These are phyloP conservation scores for Gonatopus flavifemur DNA, from an alignment of 1,140 invertebrate genomes.

Conservation along the genomic window DNA sequence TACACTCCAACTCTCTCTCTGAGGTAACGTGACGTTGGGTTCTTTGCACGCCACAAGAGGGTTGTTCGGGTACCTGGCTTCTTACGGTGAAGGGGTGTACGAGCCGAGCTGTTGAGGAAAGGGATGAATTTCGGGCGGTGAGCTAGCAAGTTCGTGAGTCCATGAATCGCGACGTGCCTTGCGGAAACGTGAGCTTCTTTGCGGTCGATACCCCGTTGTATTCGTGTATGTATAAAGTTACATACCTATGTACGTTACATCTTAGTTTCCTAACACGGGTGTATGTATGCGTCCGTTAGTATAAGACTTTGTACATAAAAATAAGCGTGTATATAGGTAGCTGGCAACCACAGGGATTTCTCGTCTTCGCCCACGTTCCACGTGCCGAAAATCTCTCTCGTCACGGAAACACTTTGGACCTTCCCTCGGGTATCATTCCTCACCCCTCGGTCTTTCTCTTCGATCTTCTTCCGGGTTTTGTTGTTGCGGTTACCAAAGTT, in stretches of 20 bases:
- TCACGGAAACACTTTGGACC: slow-evolving; percentile 34
- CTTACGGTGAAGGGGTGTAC: not conserved
- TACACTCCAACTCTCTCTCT: not conserved
- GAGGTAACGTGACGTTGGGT: no score
- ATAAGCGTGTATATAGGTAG: no score
- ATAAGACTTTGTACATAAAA: no score
- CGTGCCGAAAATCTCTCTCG: slow-evolving; percentile 24
- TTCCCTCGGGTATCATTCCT: slow-evolving; percentile 21
- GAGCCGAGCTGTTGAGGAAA: slow-evolving; percentile 11
- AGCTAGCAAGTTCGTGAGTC: slow-evolving; percentile 32
- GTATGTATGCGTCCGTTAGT: no score
- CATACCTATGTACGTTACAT: no score
- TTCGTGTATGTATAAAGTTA: no score
- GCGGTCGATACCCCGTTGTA: not conserved
- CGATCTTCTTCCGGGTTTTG: slow-evolving; percentile 3
- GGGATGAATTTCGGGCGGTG: slow-evolving; percentile 35
- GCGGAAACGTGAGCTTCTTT: slow-evolving; percentile 3
- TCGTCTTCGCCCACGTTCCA: not conserved
- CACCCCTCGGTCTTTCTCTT: not conserved
- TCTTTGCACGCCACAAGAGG: slow-evolving; percentile 14
- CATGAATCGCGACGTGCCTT: slow-evolving; percentile 34
- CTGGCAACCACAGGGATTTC: no score
- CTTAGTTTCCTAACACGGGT: no score
- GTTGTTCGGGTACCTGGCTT: slow-evolving; percentile 23
- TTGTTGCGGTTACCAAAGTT: no score